Base-by-base conservation (phyloP, 2,888 invertebrate genomes). In the Lithophane leautieri region DNA sequence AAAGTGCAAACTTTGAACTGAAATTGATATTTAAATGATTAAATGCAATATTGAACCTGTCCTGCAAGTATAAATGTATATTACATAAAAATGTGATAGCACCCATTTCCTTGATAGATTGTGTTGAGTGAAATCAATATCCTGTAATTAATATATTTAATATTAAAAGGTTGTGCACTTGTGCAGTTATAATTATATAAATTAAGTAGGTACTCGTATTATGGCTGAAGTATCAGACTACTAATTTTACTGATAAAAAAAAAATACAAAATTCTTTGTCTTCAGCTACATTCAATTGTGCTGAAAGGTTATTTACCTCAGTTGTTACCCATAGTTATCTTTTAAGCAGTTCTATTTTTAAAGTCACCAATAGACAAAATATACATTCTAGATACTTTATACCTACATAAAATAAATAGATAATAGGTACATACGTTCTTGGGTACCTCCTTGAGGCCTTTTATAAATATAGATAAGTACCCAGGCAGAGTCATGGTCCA, bases 251-350 rank as follows among this genome's bases (percentile, higher is more conserved):
- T 54, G 54, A 62, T 54, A 40, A 14, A 54, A 60, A 61, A 6
- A 34, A 40, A 47, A 50, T 22, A 54, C n/a, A n/a, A n/a, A n/a
- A n/a, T n/a, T n/a, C n/a, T n/a, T n/a, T n/a, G 0, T 50, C 40
- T 47, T 68, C 16, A 54, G 19, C 14, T 6, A 56, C 3, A 22
- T 22, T 28, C 6, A n/a, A 58, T 34, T 22, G 42, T 34, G 16
- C 25, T 28, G 12, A 60, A 69, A 81, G 77, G 61, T 83, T 69
- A 66, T 77, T 84, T 65, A 81, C 73, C 84, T 56, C 34, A 58
- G 52, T 68, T 65, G 22, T 70, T 69, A 76, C 8, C 54, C 25
- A 34, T 16, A 50, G 40, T 44, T 69, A 71, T 66, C 42, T 70
- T 34, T 66, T 22, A 11, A 52, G 9, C 14, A 22, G 25, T 58